phyloP scores from a whole-genome alignment of 2,797 vertebrate genomes.

The Borostomias antarcticus region DNA sequence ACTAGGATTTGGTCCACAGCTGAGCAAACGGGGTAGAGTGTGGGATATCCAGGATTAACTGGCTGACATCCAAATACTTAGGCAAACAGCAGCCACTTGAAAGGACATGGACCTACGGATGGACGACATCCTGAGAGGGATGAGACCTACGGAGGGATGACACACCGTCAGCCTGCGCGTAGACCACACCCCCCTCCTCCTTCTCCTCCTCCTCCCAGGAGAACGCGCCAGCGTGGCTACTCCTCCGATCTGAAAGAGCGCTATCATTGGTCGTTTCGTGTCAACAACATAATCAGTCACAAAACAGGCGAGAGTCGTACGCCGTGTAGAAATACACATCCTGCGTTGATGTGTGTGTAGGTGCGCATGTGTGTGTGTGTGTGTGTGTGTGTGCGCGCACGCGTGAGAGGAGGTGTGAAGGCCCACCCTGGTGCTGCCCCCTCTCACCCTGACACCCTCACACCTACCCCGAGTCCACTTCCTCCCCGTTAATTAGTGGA shows the following conservation, averaged over 20 bases:
- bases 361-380: constrained; percentile 37
- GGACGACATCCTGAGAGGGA: constrained; percentile 3
- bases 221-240: too few relatives aligned
- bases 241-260: too few relatives aligned
- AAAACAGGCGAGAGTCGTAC: background rate
- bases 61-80: constrained; percentile 13
- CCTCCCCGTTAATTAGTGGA: constrained; percentile 68
- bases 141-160: too few relatives aligned
- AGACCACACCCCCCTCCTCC: too few relatives aligned
- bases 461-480: constrained; percentile 65
- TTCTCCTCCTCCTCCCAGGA: too few relatives aligned
- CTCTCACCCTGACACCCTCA: constrained; percentile 65
- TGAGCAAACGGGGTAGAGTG: constrained; percentile 32
- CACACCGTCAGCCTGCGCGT: background rate
- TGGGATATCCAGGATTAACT: constrained; percentile 21
- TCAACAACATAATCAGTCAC: too few relatives aligned
- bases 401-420: constrained; percentile 68
- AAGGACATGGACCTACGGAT: background rate
- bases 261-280: too few relatives aligned
- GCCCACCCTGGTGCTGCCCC: constrained; percentile 58
- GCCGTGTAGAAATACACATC: too few relatives aligned
- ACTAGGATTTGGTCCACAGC: constrained; percentile 23
- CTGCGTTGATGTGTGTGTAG: constrained; percentile 8
- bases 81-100: constrained; percentile 13
- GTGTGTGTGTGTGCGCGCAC: constrained; percentile 60